A percentile compares a stretch with the other conserved stretches of the same genome.
Evolutionary conservation across 2,797 vertebrate genomes (phyloP).

Genomic region (Phoxinus dragarum): DNA sequence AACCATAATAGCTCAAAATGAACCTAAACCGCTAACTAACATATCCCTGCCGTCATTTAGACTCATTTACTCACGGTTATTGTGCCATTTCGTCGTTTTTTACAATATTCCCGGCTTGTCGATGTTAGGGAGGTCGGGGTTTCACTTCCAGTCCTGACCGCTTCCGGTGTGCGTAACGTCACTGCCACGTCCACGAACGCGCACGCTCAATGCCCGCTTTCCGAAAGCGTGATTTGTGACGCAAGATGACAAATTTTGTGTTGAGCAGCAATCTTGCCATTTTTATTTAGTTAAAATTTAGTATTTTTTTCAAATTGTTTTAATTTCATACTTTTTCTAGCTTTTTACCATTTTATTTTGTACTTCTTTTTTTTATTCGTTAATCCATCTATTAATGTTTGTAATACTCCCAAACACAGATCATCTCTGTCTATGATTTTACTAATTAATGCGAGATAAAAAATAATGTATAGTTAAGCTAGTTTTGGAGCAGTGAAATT

Average conservation of each 20-base stretch:
- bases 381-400: not conserved
- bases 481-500: not conserved
- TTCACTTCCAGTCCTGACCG: slow-evolving; percentile 79
- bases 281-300: too few relatives aligned
- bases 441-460: not conserved
- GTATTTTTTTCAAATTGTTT: too few relatives aligned
- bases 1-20: not conserved
- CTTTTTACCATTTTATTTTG: not conserved
- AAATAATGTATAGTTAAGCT: not conserved
- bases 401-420: not conserved
- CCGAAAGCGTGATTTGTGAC: slow-evolving; percentile 23
- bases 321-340: not conserved
- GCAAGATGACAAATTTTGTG: not conserved
- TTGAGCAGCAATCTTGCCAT: not conserved
- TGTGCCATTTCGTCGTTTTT: slow-evolving; percentile 36
- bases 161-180: slow-evolving; percentile 81
- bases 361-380: not conserved
- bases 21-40: not conserved
- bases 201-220: slow-evolving; percentile 34
- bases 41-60: not conserved
- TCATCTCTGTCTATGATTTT: not conserved
- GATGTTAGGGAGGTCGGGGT: slow-evolving; percentile 57
- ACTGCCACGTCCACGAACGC: slow-evolving; percentile 83
- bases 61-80: slow-evolving; percentile 48
- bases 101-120: slow-evolving; percentile 32